Evolutionary conservation across 2,113 vertebrate species (phyloP), one percentile per base, ranked within the genome.

Genomic region (Morone chrysops): DNA sequence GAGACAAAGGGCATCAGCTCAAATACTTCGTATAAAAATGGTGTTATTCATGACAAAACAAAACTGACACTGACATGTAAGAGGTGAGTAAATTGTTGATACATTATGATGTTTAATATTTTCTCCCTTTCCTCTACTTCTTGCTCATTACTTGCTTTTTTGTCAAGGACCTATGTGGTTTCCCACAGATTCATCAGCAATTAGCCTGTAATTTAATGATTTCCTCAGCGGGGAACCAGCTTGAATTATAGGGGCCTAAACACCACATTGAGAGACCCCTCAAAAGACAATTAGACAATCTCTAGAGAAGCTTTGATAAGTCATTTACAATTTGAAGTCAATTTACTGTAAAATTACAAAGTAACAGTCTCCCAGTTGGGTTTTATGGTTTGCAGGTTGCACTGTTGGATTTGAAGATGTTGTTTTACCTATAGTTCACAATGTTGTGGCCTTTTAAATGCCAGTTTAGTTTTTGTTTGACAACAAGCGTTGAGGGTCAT

Each of bases 51-150:
- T 70, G 45, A 70, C 43, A 85, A 57, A 86, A 62, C 68, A 51
- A 83, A 82, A 61, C 36, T 53, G 59, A 59, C 36, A 25, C 10
- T 82, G 22, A 61, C 22, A 76, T 77, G 31, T 66, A 14, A 85
- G 20, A 84, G 92, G 95, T 96, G 74, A 95, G 94, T 94, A 87
- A 57, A 71, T 41, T 66, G 12, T 70, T 77, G 20, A 14, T 67
- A 38, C 78, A 82, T 69, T 56, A 20, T 2, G 18, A 0, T 72
- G 13, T 60, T 50, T 56, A 50, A 3, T 11, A 18, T 70, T 59
- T 48, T 59, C n/a, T 67, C 1, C 0, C 22, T 71, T 68, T 66
- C 5, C 18, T 66, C 6, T n/a, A 47, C 1, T 36, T 72, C 1
- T 85, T 76, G 5, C 11, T 80, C 16, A 53, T 41, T 57, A 70